Base-by-base conservation (phyloP, 2,113 vertebrate genomes). In the Thamnaconus septentrionalis region DNA sequence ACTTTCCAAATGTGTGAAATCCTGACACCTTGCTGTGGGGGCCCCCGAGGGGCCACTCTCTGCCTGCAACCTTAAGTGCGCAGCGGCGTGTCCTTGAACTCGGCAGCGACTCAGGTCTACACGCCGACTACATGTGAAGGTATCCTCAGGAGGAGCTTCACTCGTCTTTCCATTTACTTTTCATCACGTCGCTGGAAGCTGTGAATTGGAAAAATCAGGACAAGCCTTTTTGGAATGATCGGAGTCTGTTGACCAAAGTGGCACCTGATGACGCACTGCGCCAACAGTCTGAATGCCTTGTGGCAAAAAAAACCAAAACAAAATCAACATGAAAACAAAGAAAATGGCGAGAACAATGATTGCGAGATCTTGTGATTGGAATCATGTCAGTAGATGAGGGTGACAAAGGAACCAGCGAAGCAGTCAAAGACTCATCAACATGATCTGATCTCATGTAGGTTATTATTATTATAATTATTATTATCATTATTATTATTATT, bases 161-260 rank as follows among this genome's bases (percentile, higher is more conserved):
- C 72, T 73, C 65, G 51, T 61, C 44, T 61, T 68, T 54, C 64
- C 69, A 61, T 75, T 68, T 74, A 51, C 52, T 73, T 76, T 68
- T 67, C 56, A 59, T 79, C 77, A 76, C 70, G 43, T 87, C 64
- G 54, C 49, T 51, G 11, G n/a, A 59, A 82, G 69, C 80, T 85
- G 84, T 86, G 81, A 92, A 88, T 87, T 86, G 62, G 47, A 83
- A 76, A 66, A 76, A 70, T 64, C 8, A 40, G 12, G 53, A 50
- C 39, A 69, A 41, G 3, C 9, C 9, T 47, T 47, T 47, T 47
- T 47, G 46, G 46, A 10, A 10, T 10, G 47, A 9, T 48, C 11
- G 8, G 10, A 5, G 4, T n/a, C 48, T n/a, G 10, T n/a, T 11
- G 5, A 9, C 4, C 4, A 50, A 51, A 60, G 8, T 7, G n/a